Conservation (phyloP, 2,888 invertebrate genomes). For the Phortica okadai region DNA sequence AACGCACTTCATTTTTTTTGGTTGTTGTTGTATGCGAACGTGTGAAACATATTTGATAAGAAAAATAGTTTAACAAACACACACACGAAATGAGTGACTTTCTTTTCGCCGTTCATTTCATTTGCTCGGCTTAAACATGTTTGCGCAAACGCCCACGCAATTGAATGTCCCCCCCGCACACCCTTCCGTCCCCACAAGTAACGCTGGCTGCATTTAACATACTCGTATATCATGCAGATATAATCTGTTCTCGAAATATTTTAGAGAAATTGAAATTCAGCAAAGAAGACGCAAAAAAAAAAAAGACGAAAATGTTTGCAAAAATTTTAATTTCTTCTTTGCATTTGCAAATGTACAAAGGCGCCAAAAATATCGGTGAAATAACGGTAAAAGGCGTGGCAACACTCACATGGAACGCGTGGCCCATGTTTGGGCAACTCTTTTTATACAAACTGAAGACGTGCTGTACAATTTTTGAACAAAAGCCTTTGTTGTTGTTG, state of each 20-base stretch:
- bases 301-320: conserved; percentile 30
- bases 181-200: background rate
- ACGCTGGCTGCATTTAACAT: background rate
- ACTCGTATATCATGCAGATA: conserved; percentile 61
- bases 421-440: background rate
- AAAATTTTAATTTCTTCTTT: background rate
- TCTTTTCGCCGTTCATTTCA: conserved; percentile 5
- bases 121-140: conserved; percentile 12
- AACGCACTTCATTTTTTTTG: conserved; percentile 24
- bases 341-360: conserved; percentile 13
- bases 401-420: background rate
- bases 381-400: conserved; percentile 52
- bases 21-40: conserved; percentile 55
- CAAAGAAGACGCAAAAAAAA: conserved; percentile 29
- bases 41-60: conserved; percentile 65
- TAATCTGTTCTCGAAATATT: conserved; percentile 57
- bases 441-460: background rate
- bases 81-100: conserved; percentile 1
- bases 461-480: background rate
- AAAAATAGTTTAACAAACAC: conserved; percentile 59
- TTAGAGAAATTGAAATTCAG: conserved; percentile 34
- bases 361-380: conserved; percentile 54
- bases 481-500: background rate
- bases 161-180: background rate
- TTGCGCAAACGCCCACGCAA: conserved; percentile 10